These are phyloP conservation scores for Eurytoma californica DNA, from an alignment of 2,888 invertebrate genomes.

Conservation along the genomic window DNA sequence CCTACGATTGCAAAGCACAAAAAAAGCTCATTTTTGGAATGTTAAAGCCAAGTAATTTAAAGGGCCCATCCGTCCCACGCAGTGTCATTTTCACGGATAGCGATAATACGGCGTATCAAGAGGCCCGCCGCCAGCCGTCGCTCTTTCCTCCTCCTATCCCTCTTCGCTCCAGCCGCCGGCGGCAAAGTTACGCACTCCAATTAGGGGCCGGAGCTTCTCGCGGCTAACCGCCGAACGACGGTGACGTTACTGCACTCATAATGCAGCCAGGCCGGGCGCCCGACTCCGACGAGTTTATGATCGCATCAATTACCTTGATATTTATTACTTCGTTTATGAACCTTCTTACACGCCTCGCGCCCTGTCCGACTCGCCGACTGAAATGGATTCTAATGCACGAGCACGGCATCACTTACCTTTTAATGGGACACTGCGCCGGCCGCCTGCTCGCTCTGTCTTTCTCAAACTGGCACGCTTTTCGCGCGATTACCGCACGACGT, in stretches of 20 bases:
- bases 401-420: background rate
- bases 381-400: background rate
- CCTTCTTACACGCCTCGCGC: slow-evolving; percentile 31
- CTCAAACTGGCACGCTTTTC: background rate
- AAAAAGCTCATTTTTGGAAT: too few relatives aligned
- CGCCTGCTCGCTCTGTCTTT: background rate
- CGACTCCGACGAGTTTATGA: slow-evolving; percentile 45
- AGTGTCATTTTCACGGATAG: slow-evolving; percentile 59
- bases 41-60: background rate
- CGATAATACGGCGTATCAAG: slow-evolving; percentile 34
- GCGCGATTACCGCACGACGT: background rate
- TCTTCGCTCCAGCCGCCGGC: background rate
- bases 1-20: too few relatives aligned
- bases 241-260: slow-evolving; percentile 49
- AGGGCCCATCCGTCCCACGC: slow-evolving; percentile 57
- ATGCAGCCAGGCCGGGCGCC: slow-evolving; percentile 20
- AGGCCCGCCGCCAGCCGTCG: background rate
- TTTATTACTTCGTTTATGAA: slow-evolving; percentile 50
- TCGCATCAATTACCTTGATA: slow-evolving; percentile 52
- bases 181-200: slow-evolving; percentile 53
- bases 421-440: background rate
- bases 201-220: slow-evolving; percentile 38
- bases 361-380: background rate
- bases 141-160: slow-evolving; percentile 26
- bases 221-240: slow-evolving; percentile 50